Evolutionary conservation across 2,888 invertebrate genomes (phyloP).

Genomic region (Xestia xanthographa): DNA sequence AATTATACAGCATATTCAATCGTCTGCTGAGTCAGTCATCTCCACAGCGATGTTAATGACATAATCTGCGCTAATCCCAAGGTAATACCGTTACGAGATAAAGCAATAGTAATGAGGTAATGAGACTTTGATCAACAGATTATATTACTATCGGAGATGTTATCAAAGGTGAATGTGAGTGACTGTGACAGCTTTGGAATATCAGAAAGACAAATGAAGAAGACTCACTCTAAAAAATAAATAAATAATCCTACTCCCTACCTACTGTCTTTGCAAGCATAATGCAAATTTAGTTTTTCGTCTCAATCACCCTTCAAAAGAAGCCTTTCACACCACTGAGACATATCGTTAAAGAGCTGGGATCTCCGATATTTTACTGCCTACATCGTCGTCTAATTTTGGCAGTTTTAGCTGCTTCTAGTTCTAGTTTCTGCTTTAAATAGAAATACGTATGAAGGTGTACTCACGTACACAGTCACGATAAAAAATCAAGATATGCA

Average conservation of each 20-base stretch:
- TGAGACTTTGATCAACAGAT: conserved; percentile 45
- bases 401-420: too few relatives aligned
- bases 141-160: conserved; percentile 39
- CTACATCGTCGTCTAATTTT: too few relatives aligned
- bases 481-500: neutral
- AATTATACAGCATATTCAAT: conserved; percentile 3
- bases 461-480: neutral
- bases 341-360: neutral
- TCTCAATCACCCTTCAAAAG: too few relatives aligned
- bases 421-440: neutral
- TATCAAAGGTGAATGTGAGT: conserved; percentile 40
- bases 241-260: too few relatives aligned
- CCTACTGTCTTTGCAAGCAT: neutral
- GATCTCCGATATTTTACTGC: neutral
- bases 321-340: neutral
- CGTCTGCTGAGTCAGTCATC: conserved; percentile 16
- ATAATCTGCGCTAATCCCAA: conserved; percentile 50
- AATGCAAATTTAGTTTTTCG: neutral
- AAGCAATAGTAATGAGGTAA: conserved; percentile 48
- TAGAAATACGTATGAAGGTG: neutral
- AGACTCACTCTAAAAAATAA: neutral
- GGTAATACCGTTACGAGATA: conserved; percentile 42
- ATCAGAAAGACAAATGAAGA: conserved; percentile 3
- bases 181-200: conserved; percentile 11
- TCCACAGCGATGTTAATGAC: conserved; percentile 30